Conservation (phyloP, 2,797 vertebrate species). For the Acrossocheilus wenchowensis region DNA sequence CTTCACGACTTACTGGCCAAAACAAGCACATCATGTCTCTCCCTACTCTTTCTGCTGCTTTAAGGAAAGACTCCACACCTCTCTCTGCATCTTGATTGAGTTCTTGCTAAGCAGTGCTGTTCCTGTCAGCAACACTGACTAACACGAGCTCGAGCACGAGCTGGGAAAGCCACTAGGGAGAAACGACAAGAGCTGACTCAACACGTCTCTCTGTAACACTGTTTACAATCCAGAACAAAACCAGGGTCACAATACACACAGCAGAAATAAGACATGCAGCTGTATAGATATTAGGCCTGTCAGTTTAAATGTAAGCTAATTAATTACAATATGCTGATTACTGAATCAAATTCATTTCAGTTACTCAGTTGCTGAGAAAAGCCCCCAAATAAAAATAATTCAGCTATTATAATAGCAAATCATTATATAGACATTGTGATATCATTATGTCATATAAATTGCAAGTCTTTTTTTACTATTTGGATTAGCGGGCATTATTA, state of each 20-base stretch:
- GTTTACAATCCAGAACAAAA: slow-evolving; percentile 65
- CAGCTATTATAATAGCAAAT: background rate
- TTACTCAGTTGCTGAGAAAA: background rate
- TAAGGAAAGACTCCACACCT: slow-evolving; percentile 22
- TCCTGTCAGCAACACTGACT: slow-evolving; percentile 65
- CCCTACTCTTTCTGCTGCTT: background rate
- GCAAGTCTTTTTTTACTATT: background rate
- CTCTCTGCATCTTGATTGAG: slow-evolving; percentile 51
- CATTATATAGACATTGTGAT: background rate
- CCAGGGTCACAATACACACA: slow-evolving; percentile 1
- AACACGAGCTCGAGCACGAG: slow-evolving; percentile 51
- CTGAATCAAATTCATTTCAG: background rate
- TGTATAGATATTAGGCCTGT: background rate
- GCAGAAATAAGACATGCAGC: slow-evolving; percentile 4
- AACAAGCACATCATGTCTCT: slow-evolving; percentile 18
- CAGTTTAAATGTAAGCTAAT: background rate
- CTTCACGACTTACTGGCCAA: background rate
- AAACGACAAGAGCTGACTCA: slow-evolving; percentile 66
- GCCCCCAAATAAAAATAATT: background rate
- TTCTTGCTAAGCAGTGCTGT: slow-evolving; percentile 58
- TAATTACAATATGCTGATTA: background rate
- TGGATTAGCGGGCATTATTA: background rate
- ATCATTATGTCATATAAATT: background rate
- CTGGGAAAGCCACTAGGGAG: slow-evolving; percentile 54
- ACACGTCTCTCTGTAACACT: slow-evolving; percentile 60